Evolutionary conservation across 2,797 vertebrate genomes (phyloP).

Genomic region (Heterohyrax brucei): DNA sequence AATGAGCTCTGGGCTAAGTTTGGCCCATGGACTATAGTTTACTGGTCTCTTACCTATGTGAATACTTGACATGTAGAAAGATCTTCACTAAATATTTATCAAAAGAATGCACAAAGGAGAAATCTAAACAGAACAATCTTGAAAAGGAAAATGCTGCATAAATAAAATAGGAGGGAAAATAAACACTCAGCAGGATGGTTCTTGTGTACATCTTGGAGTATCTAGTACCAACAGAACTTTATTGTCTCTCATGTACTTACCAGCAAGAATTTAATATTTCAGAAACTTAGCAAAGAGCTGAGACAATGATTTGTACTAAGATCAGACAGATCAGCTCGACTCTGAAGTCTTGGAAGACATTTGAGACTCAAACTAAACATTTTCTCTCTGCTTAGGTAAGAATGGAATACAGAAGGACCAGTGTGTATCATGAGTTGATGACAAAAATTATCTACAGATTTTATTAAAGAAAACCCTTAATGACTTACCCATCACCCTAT

Average conservation of each 20-base stretch:
- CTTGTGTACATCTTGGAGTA: neutral
- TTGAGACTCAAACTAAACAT: neutral
- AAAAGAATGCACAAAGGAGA: conserved; percentile 27
- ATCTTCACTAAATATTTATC: conserved; percentile 28
- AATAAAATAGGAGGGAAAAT: conserved; percentile 10
- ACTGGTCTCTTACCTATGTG: neutral
- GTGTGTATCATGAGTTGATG: neutral
- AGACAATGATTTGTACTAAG: conserved; percentile 1
- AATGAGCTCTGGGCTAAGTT: neutral
- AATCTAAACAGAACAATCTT: neutral
- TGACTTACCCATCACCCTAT: neutral
- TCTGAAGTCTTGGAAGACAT: neutral
- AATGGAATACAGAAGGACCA: neutral
- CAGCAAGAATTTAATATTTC: conserved; percentile 23
- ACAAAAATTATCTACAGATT: neutral
- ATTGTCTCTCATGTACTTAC: neutral
- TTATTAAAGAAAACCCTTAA: neutral
- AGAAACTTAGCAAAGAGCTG: conserved; percentile 46
- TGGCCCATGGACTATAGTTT: neutral
- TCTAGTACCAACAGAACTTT: conserved; percentile 3
- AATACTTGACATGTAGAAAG: neutral
- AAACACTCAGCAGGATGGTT: neutral
- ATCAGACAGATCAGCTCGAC: neutral
- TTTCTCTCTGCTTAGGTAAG: neutral
- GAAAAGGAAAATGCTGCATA: conserved; percentile 8